These are phyloP conservation scores for Tribolium castaneum DNA, from an alignment of 1,140 invertebrate genomes.

Conservation along the genomic window DNA sequence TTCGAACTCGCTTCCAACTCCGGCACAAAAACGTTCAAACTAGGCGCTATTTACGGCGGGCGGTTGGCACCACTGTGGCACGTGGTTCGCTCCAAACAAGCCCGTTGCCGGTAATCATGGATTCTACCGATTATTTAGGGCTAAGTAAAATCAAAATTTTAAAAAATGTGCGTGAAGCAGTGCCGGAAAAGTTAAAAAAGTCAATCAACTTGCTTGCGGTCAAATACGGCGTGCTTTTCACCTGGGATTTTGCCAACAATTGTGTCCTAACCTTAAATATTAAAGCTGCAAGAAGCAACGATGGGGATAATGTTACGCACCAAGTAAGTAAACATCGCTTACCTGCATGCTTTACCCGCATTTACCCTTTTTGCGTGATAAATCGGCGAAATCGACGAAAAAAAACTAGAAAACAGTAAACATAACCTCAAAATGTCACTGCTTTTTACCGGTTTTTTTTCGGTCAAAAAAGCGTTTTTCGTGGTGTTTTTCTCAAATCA, in stretches of 20 bases:
- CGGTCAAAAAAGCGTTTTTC: background rate
- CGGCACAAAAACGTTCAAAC: constrained; percentile 16
- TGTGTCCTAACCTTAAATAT: constrained; percentile 73
- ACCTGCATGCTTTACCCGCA: background rate
- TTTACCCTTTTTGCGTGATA: background rate
- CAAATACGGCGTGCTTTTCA: constrained; percentile 73
- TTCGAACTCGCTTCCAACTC: constrained; percentile 17
- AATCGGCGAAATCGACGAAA: background rate
- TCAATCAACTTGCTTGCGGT: constrained; percentile 72
- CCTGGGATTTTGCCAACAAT: constrained; percentile 73
- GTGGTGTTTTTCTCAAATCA: background rate
- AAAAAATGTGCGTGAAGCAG: constrained; percentile 67
- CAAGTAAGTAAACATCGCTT: constrained; percentile 66
- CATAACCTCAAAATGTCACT: background rate
- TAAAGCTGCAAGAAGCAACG: constrained; percentile 67
- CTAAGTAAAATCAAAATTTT: constrained; percentile 72
- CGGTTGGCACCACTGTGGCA: background rate
- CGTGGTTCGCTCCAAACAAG: too few species aligned
- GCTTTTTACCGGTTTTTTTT: background rate
- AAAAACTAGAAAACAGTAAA: background rate
- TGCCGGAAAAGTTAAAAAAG: constrained; percentile 68
- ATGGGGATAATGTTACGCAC: constrained; percentile 65
- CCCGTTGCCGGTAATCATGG: constrained; percentile 45
- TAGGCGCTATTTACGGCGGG: background rate
- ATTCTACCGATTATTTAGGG: constrained; percentile 58